Evolutionary conservation across 2,888 invertebrate species (phyloP), one percentile per base, ranked within the genome.

Genomic region (Andricus quercusramuli): DNA sequence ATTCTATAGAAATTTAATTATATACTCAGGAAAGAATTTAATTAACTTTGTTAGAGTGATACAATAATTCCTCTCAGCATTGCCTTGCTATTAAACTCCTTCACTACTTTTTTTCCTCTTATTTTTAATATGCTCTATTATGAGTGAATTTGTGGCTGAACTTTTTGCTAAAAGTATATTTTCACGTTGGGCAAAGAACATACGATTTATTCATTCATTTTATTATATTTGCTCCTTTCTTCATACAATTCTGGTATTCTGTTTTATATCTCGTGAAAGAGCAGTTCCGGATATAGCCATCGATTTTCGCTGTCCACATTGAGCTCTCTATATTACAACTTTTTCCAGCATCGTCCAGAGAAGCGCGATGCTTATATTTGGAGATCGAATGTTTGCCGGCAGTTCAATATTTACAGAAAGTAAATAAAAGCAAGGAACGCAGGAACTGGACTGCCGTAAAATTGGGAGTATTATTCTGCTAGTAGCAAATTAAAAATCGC

Each of bases 361-460:
- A 37, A 66, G 78, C 64, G 78, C 44, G 22, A 62, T 47, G 82
- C 76, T 80, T 79, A 81, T 85, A 85, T 85, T 85, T 83, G 81
- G 82, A 76, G 64, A 79, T 78, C 79, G 79, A 65, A 81, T 82
- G 81, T 85, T 85, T 81, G 81, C 79, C 77, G 77, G 65, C 68
- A 79, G 83, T 82, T 83, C 81, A 79, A 84, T 83, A 84, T 84
- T 83, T 83, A 79, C 82, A 32, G 67, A 85, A 79, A 64, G 76
- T 74, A 74, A 74, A 74, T 74, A 74, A 37, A 59, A 20, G 29
- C 44, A n/a, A 29, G n/a, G 20, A 56, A n/a, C 32, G 56, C 74
- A 74, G 32, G 56, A 74, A 56, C 56, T 74, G 13, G 25, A 74
- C 51, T 51, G 6, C n/a, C 32, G 74, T 56, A 59, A 74, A 74